Base-by-base conservation (phyloP, 2,113 vertebrate species). In the Periophthalmus modestus region DNA sequence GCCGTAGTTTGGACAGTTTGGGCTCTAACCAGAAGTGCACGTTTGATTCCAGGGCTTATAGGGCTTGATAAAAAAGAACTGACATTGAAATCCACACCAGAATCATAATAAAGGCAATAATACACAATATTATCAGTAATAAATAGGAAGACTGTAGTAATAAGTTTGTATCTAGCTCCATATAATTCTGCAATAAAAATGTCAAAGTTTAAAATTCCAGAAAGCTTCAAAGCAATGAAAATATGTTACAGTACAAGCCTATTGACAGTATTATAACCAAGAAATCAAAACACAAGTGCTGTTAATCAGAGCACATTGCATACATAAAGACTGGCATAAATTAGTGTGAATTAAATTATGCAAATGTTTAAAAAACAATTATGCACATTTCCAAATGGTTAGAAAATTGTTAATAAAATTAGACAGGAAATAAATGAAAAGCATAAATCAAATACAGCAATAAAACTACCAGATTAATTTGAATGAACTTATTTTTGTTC, bases 361-460 rank as follows among this genome's bases (percentile, higher is more conserved):
- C 75, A 83, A 76, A 61, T 84, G 71, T 70, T 24, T 34, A 57
- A 72, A 63, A n/a, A 19, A 50, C 13, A 69, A 78, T 80, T 23
- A 75, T 74, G 66, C 39, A 43, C 10, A 24, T 61, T 54, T 34
- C 46, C 47, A 67, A 69, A 43, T 66, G 21, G 24, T 24, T 59
- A 78, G 61, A 73, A 84, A 75, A 86, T 75, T 55, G 83, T 83
- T 82, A 73, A 80, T 85, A 67, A n/a, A 55, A 55, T 87, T 82
- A 82, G 57, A 61, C 72, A 39, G 61, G 70, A 78, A 87, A 85
- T 74, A 88, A 62, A 57, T 63, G n/a, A 55, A 7, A 61, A 70
- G 57, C 72, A 83, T 77, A 73, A 87, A 85, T 80, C 62, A 77
- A 84, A 87, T 28, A 66, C 47, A 74, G 67, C 43, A 72, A 82